Conservation (phyloP, 2,888 invertebrate species). For the Bibio marci region DNA sequence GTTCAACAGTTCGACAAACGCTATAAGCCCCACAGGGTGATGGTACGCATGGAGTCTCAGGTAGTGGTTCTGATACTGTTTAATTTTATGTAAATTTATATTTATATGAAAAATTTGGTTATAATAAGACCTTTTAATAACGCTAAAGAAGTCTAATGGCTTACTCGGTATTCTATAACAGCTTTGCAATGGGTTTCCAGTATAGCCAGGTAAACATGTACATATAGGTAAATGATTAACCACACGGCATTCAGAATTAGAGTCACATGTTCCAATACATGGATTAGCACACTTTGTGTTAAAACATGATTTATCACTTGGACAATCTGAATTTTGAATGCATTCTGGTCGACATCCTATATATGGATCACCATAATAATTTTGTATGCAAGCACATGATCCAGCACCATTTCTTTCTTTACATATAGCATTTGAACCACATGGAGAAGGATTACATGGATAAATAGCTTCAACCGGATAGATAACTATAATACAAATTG, state of each 20-base stretch:
- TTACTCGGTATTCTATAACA: slow-evolving; percentile 42
- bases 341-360: slow-evolving; percentile 76
- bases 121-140: no score
- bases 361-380: slow-evolving; percentile 76
- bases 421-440: slow-evolving; percentile 73
- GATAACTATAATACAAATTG: slow-evolving; percentile 31
- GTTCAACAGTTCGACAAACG: slow-evolving; percentile 34
- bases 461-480: slow-evolving; percentile 35
- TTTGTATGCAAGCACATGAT: slow-evolving; percentile 63
- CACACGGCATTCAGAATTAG: slow-evolving; percentile 68
- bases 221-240: slow-evolving; percentile 70
- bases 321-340: slow-evolving; percentile 71
- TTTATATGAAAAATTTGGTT: no score
- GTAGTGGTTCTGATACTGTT: slow-evolving; percentile 1
- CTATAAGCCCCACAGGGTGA: slow-evolving; percentile 35
- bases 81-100: not conserved
- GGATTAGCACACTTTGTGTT: slow-evolving; percentile 75
- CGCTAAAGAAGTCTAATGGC: slow-evolving; percentile 3
- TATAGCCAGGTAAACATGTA: slow-evolving; percentile 51
- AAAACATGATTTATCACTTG: slow-evolving; percentile 55
- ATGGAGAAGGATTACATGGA: slow-evolving; percentile 72
- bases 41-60: slow-evolving; percentile 29
- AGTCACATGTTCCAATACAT: slow-evolving; percentile 65
- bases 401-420: slow-evolving; percentile 64
- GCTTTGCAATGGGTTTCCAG: slow-evolving; percentile 60